Percentiles rank a stretch among this genome's conserved stretches.
Evolutionary conservation across 2,888 invertebrate species (phyloP).

Genomic region (Belgica antarctica): DNA sequence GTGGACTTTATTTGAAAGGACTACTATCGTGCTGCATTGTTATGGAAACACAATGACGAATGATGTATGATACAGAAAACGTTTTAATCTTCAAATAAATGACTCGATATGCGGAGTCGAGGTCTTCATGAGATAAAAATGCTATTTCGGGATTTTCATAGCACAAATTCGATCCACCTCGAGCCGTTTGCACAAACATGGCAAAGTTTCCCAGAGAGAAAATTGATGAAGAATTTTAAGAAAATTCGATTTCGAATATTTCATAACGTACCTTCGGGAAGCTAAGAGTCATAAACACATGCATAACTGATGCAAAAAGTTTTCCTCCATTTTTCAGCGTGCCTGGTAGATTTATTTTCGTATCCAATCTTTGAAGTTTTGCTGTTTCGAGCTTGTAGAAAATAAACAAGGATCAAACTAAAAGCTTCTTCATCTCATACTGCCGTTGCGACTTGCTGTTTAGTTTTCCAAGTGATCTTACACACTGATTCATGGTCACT

Average conservation of each 20-base stretch:
- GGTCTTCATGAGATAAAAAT: too few species aligned
- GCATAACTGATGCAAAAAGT: constrained; percentile 7
- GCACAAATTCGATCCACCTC: too few species aligned
- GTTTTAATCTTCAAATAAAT: too few species aligned
- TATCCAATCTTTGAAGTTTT: background rate
- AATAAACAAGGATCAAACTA: background rate
- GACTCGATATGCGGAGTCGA: too few species aligned
- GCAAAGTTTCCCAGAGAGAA: too few species aligned
- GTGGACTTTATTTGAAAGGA: too few species aligned
- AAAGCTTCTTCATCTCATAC: background rate
- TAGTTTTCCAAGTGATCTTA: background rate
- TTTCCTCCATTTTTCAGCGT: background rate
- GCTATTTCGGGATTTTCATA: too few species aligned
- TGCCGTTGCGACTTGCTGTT: too few species aligned
- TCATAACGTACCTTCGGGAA: background rate
- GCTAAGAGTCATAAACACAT: background rate
- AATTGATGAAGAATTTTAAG: background rate
- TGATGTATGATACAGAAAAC: too few species aligned
- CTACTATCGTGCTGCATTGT: too few species aligned
- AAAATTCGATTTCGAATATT: background rate
- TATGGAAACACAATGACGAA: too few species aligned
- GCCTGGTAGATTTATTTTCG: background rate
- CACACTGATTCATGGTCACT: background rate
- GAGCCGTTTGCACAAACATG: background rate
- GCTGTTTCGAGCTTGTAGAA: background rate